Evolutionary conservation across 2,797 vertebrate genomes (phyloP).

Genomic region (Otolemur crassicaudatus): DNA sequence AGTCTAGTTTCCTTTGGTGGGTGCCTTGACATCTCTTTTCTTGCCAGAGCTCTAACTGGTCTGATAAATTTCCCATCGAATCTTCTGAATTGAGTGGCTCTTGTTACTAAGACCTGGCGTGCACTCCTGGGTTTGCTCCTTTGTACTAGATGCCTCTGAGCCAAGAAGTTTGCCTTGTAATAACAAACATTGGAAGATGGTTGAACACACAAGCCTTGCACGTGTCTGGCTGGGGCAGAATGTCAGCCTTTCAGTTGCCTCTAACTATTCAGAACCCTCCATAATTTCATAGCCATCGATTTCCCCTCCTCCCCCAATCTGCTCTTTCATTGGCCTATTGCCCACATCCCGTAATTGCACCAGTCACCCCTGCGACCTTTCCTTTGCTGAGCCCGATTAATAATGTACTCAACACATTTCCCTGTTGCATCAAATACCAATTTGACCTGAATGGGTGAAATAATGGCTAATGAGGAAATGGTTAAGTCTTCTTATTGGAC

Average conservation of each 20-base stretch:
- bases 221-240: conserved; percentile 36
- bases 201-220: conserved; percentile 43
- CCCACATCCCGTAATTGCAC: conserved; percentile 77
- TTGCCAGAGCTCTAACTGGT: neutral
- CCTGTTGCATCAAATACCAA: conserved; percentile 79
- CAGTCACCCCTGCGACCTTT: conserved; percentile 86
- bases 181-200: neutral
- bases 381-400: conserved; percentile 87
- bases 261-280: conserved; percentile 74
- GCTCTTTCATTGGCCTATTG: conserved; percentile 80
- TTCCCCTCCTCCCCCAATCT: neutral
- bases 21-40: conserved; percentile 47
- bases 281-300: conserved; percentile 77
- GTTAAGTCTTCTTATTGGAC: conserved; percentile 68
- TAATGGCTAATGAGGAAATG: conserved; percentile 77
- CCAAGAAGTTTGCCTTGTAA: neutral
- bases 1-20: conserved; percentile 33
- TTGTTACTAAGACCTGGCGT: neutral
- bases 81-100: neutral
- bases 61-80: conserved; percentile 21
- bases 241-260: conserved; percentile 54
- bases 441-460: conserved; percentile 81
- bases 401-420: conserved; percentile 82
- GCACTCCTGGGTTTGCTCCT: neutral
- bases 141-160: neutral